Base-by-base conservation (phyloP, 2,113 vertebrate genomes). In the Lanius ludovicianus region DNA sequence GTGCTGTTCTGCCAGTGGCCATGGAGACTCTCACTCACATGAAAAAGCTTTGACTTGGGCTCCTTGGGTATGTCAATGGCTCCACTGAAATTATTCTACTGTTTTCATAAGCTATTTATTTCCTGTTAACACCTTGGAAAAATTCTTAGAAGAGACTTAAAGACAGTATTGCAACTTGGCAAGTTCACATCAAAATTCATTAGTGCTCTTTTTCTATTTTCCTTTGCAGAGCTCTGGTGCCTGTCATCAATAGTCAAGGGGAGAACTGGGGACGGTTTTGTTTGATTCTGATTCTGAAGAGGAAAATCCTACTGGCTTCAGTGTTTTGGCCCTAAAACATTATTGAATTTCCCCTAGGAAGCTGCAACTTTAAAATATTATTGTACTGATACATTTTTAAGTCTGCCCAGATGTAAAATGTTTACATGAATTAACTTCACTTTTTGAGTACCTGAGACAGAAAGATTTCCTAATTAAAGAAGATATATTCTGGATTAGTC, bases 41-140 rank as follows among this genome's bases (percentile, higher is more conserved):
- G 86, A 87, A 86, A 91, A 81, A 42, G 17, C 76, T 87, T 81
- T 86, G 60, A 86, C 64, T 93, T 84, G 52, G 60, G 60, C 90
- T 94, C 71, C 81, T 90, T 90, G 88, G 60, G 47, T 81, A 89
- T 75, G 68, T 90, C 90, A 87, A 33, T 56, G 69, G 64, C 90
- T 94, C 83, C 90, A 84, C 64, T 90, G 90, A 93, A 93, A 78
- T 87, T 78, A 89, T 88, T 90, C 49, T 78, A 75, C 95, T 95
- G 79, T 94, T 95, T 96, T 90, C 84, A 81, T 95, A 96, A 95
- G 92, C 83, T 87, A 88, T 95, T 95, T 92, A 84, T 96, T 97
- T 96, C 92, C 90, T 95, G 83, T 84, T 93, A 93, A 89, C 88
- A 94, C 85, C 75, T 92, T 92, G 85, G 90, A 96, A 96, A 95